Evolutionary conservation across 2,797 vertebrate genomes (phyloP).

Genomic region (Paguma larvata): DNA sequence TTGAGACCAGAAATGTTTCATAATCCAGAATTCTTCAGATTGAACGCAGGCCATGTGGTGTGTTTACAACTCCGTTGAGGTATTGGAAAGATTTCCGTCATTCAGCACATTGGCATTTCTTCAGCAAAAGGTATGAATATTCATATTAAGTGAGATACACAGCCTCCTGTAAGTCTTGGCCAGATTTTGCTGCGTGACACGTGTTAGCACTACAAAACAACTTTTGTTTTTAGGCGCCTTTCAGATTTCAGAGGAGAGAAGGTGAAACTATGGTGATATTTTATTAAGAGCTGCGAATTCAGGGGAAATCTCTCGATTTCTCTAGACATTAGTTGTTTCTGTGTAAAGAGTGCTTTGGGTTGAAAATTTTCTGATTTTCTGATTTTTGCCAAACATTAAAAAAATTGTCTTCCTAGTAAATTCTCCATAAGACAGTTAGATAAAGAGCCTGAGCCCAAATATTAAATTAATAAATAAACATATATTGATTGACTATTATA

Average conservation of each 20-base stretch:
- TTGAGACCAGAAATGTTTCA: background rate
- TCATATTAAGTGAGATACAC: background rate
- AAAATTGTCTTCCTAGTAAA: background rate
- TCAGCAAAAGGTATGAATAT: background rate
- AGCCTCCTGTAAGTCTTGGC: background rate
- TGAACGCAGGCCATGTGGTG: background rate
- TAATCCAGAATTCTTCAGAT: background rate
- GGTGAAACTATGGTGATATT: background rate
- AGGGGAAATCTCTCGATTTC: background rate
- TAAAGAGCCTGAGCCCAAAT: background rate
- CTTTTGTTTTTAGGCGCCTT: background rate
- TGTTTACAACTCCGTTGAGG: background rate
- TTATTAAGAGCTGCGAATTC: background rate
- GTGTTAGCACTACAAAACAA: background rate
- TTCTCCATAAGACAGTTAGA: background rate
- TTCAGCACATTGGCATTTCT: background rate
- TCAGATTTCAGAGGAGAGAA: constrained; percentile 19
- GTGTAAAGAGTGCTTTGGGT: background rate
- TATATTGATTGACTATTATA: background rate
- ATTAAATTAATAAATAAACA: background rate
- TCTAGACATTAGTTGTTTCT: background rate
- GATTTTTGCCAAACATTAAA: background rate
- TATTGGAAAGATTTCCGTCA: background rate
- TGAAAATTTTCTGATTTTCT: background rate
- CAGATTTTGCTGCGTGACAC: background rate